Percentiles rank a stretch among this genome's conserved stretches.
These are phyloP conservation scores for Philopotamus ludificatus DNA, from an alignment of 1,140 invertebrate species.

Conservation along the genomic window DNA sequence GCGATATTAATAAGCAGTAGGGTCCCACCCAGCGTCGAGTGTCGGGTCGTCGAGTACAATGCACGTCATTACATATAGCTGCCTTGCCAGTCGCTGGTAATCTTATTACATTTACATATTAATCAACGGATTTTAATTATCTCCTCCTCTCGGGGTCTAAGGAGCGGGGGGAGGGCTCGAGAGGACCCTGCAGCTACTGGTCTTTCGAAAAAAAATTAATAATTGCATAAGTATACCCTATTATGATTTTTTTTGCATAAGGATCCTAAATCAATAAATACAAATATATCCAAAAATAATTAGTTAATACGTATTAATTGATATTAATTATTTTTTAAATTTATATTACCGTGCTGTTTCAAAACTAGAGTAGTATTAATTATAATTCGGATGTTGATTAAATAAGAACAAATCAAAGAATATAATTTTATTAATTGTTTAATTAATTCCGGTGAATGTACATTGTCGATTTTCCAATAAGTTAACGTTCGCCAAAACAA, in stretches of 20 bases:
- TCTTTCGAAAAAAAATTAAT: neutral
- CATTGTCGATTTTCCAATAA: no score
- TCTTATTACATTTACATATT: slow-evolving; percentile 98
- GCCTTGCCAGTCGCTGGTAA: slow-evolving; percentile 60
- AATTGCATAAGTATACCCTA: neutral
- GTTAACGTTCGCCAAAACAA: no score
- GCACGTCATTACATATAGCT: slow-evolving; percentile 41
- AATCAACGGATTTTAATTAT: slow-evolving; percentile 97
- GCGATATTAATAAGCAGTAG: slow-evolving; percentile 25
- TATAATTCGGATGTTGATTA: no score
- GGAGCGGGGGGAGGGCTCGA: slow-evolving; percentile 1
- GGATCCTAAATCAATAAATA: neutral
- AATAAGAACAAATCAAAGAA: no score
- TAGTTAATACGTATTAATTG: no score
- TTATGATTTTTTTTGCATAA: neutral
- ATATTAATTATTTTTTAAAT: no score
- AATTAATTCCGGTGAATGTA: no score
- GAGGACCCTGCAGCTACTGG: neutral
- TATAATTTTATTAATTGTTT: no score
- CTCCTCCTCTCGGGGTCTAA: slow-evolving; percentile 56
- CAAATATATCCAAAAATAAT: no score
- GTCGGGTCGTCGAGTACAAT: slow-evolving; percentile 29
- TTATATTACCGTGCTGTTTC: no score
- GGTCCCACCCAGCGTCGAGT: slow-evolving; percentile 8
- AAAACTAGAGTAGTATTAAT: no score